Conservation (phyloP, 2,797 vertebrate species). For the Sebastes miniatus region DNA sequence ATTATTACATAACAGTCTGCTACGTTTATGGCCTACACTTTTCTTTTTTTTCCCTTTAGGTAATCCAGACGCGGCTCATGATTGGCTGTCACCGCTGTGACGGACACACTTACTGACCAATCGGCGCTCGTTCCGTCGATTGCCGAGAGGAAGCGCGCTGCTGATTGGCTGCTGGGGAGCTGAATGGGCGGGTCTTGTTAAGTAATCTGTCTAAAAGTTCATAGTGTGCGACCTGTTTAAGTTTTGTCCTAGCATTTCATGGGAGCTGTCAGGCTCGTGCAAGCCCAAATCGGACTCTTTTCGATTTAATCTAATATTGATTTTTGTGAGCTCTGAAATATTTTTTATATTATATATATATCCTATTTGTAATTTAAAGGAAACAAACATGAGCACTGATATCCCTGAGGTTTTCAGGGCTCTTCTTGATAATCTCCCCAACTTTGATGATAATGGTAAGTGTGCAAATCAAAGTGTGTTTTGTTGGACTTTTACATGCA, state of each 20-base stretch:
- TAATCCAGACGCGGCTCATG: conserved; percentile 5
- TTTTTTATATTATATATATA: neutral
- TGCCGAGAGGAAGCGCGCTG: accelerated
- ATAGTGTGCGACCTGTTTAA: accelerated
- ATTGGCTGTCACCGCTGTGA: conserved; percentile 45
- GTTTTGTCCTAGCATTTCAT: neutral
- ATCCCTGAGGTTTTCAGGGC: conserved; percentile 92
- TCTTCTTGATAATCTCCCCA: conserved; percentile 87
- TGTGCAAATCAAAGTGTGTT: neutral
- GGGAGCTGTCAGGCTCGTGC: neutral
- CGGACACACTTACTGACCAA: conserved; percentile 13
- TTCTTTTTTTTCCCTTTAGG: conserved; percentile 35
- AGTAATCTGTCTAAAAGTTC: conserved; percentile 47
- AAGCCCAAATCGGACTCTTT: too few species aligned
- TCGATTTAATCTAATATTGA: neutral
- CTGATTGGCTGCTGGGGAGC: conserved; percentile 49
- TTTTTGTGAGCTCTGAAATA: neutral
- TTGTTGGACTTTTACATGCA: neutral
- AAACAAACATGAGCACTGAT: conserved; percentile 79
- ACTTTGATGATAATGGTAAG: conserved; percentile 86
- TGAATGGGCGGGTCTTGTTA: conserved; percentile 32
- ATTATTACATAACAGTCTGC: neutral
- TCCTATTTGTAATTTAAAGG: neutral
- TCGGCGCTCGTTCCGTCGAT: conserved; percentile 5
- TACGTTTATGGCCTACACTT: neutral